These are phyloP conservation scores for Drosophila setosimentum DNA, from an alignment of 2,888 invertebrate species.

Conservation along the genomic window DNA sequence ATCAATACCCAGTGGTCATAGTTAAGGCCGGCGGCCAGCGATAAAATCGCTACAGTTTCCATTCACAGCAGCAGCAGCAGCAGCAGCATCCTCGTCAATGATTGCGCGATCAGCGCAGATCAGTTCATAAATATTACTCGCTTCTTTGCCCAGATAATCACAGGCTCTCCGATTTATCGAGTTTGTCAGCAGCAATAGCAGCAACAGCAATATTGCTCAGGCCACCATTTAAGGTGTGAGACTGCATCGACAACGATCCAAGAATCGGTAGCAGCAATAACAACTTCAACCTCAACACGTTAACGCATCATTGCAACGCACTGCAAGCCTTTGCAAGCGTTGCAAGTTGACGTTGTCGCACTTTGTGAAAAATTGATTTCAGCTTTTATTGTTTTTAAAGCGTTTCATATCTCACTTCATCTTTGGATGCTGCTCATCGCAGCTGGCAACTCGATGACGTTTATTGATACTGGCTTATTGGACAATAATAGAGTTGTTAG, in stretches of 20 bases:
- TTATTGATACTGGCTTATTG: constrained; percentile 70
- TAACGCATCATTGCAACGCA: constrained; percentile 67
- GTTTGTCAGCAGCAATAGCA: constrained; percentile 54
- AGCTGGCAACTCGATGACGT: constrained; percentile 60
- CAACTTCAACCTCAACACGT: constrained; percentile 66
- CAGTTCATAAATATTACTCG: constrained; percentile 77
- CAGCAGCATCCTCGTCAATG: constrained; percentile 64
- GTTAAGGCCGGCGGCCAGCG: constrained; percentile 36
- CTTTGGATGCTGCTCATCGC: constrained; percentile 34
- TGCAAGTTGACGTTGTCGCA: constrained; percentile 37
- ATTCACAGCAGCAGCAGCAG: constrained; percentile 19
- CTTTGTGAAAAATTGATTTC: constrained; percentile 76
- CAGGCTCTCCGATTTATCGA: constrained; percentile 69
- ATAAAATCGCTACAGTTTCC: constrained; percentile 47
- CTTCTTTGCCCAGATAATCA: constrained; percentile 64
- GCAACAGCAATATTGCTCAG: constrained; percentile 20
- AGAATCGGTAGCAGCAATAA: constrained; percentile 42
- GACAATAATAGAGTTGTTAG: constrained; percentile 79
- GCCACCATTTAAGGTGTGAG: constrained; percentile 77
- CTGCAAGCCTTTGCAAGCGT: constrained; percentile 9
- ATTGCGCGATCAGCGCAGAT: constrained; percentile 45
- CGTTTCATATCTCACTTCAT: constrained; percentile 76
- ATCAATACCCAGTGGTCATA: constrained; percentile 49
- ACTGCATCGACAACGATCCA: constrained; percentile 47
- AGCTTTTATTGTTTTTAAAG: constrained; percentile 68